phyloP scores from a whole-genome alignment of 2,888 invertebrate genomes.

The Cephus pulcher region DNA sequence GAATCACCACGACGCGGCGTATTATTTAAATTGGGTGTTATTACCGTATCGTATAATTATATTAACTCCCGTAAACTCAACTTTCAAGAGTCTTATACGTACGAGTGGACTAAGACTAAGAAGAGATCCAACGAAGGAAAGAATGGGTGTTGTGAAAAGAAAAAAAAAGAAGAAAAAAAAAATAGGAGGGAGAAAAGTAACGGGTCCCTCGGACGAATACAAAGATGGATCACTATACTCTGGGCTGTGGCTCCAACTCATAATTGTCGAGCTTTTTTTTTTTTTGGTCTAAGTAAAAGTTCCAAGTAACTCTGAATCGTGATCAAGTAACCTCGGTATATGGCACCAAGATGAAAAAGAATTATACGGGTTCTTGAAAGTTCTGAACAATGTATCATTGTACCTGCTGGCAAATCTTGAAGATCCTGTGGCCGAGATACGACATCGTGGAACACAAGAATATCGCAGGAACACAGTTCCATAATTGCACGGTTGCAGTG shows the following conservation, averaged over 20 bases:
- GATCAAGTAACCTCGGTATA: neutral
- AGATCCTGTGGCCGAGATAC: conserved; percentile 20
- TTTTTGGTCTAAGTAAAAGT: neutral
- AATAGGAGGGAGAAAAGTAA: conserved; percentile 14
- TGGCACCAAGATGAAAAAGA: neutral
- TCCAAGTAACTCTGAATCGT: neutral
- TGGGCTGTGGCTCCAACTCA: neutral
- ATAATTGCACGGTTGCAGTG: conserved; percentile 28
- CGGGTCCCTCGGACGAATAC: conserved; percentile 23
- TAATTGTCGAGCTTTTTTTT: neutral
- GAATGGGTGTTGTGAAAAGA: neutral
- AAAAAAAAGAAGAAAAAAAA: neutral
- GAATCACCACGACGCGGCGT: conserved; percentile 23
- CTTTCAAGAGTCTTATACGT: neutral
- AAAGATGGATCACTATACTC: conserved; percentile 22
- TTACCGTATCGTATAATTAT: conserved; percentile 48
- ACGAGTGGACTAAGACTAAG: neutral
- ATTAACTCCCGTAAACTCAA: conserved; percentile 34
- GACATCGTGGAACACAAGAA: conserved; percentile 19
- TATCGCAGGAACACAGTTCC: conserved; percentile 26
- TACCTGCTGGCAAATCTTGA: neutral
- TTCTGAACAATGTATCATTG: neutral
- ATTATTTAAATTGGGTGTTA: conserved; percentile 45
- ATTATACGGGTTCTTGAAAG: conserved; percentile 7
- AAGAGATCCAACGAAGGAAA: neutral